These are phyloP conservation scores for Teleogryllus oceanicus DNA, from an alignment of 2,888 invertebrate genomes.

Conservation along the genomic window DNA sequence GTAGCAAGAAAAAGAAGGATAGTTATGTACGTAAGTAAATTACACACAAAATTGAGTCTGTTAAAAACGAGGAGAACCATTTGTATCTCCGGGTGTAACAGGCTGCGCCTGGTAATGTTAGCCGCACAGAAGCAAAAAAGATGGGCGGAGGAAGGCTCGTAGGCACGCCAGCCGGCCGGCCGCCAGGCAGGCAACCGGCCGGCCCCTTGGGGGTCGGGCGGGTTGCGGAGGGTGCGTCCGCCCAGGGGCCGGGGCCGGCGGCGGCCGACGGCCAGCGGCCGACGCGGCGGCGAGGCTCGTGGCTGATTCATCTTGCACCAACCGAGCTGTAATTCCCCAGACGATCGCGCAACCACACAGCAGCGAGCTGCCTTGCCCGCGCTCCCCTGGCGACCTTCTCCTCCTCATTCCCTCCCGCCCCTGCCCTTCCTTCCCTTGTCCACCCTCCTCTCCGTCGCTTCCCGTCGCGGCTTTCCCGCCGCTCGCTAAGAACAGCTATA, in stretches of 20 bases:
- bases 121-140: background rate
- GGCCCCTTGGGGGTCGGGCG: too few species aligned
- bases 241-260: background rate
- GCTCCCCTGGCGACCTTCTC: background rate
- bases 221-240: background rate
- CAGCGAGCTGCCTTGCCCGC: background rate
- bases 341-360: background rate
- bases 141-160: background rate
- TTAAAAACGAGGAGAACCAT: conserved; percentile 4
- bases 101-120: background rate
- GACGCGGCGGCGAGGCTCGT: background rate
- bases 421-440: background rate
- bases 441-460: background rate
- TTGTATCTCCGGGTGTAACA: conserved; percentile 6
- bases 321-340: background rate
- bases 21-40: conserved; percentile 1
- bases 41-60: conserved; percentile 18
- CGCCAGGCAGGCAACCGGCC: background rate
- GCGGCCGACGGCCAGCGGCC: background rate
- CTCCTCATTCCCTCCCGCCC: background rate
- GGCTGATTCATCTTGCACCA: background rate
- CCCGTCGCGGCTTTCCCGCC: background rate
- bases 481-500: background rate
- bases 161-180: background rate
- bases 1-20: background rate